phyloP scores from a whole-genome alignment of 2,888 invertebrate genomes.

The Meiosimyza decipiens region DNA sequence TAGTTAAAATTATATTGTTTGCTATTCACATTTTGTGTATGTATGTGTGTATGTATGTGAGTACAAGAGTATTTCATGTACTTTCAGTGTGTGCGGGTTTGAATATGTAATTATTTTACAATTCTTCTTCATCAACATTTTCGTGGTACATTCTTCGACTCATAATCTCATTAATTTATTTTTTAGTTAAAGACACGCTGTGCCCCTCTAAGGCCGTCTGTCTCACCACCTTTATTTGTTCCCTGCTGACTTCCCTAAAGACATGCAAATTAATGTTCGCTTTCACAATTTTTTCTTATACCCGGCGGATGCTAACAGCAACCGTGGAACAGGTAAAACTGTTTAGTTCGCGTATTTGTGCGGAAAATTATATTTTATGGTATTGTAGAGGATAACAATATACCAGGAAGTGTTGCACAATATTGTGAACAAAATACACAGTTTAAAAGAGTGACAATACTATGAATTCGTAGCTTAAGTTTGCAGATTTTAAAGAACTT shows the following conservation, averaged over 20 bases:
- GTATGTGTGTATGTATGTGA: neutral
- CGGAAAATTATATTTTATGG: conserved; percentile 6
- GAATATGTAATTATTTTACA: conserved; percentile 9
- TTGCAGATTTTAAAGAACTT: too few relatives aligned
- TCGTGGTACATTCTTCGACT: conserved; percentile 28
- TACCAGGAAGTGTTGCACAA: too few relatives aligned
- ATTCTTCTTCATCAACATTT: conserved; percentile 23
- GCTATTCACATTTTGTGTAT: neutral
- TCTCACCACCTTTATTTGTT: neutral
- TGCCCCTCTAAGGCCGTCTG: neutral
- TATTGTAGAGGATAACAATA: neutral
- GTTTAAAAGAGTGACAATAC: too few relatives aligned
- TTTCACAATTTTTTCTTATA: neutral
- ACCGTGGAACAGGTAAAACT: neutral
- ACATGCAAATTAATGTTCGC: conserved; percentile 18
- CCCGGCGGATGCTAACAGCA: neutral
- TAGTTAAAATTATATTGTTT: neutral
- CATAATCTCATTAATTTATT: conserved; percentile 40
- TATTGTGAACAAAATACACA: too few relatives aligned
- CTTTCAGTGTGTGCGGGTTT: neutral
- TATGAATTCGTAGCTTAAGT: too few relatives aligned
- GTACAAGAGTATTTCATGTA: neutral
- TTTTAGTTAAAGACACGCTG: conserved; percentile 5
- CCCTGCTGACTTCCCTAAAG: neutral
- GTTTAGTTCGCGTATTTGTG: conserved; percentile 4